Evolutionary conservation across 2,113 vertebrate genomes (phyloP).

Genomic region (Tachysurus vachellii): DNA sequence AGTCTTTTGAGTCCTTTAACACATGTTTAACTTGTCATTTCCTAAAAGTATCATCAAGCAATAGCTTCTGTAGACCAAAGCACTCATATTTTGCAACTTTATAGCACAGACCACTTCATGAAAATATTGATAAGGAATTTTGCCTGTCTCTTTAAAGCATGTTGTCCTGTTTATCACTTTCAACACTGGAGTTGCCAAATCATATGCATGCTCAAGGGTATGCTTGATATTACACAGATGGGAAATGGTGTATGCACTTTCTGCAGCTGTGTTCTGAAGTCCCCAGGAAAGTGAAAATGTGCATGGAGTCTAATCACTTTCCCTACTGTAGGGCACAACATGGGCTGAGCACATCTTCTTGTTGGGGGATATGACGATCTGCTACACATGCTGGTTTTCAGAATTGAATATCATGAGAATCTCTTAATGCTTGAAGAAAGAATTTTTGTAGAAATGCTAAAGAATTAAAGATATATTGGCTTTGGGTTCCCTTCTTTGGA

Average conservation of each 20-base stretch:
- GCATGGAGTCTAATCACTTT: neutral
- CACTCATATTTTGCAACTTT: neutral
- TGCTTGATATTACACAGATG: neutral
- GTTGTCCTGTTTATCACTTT: neutral
- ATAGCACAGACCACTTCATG: neutral
- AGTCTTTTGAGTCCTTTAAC: neutral
- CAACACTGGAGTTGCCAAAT: neutral
- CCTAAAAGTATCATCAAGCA: neutral
- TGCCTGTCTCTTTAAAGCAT: neutral
- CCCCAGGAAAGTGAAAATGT: neutral
- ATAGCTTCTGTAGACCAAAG: neutral
- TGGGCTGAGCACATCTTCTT: conserved; percentile 4
- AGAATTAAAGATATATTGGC: neutral
- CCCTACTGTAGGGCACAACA: neutral
- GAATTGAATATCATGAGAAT: neutral
- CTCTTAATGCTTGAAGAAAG: neutral
- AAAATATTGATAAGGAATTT: neutral
- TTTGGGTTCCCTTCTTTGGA: neutral
- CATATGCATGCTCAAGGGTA: neutral
- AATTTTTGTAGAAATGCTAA: neutral
- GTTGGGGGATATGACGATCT: neutral
- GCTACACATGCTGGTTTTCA: neutral
- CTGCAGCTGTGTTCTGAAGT: neutral
- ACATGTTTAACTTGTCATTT: neutral
- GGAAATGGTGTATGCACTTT: neutral